These are phyloP conservation scores for Equus quagga DNA, from an alignment of 2,113 vertebrate genomes.

Conservation along the genomic window DNA sequence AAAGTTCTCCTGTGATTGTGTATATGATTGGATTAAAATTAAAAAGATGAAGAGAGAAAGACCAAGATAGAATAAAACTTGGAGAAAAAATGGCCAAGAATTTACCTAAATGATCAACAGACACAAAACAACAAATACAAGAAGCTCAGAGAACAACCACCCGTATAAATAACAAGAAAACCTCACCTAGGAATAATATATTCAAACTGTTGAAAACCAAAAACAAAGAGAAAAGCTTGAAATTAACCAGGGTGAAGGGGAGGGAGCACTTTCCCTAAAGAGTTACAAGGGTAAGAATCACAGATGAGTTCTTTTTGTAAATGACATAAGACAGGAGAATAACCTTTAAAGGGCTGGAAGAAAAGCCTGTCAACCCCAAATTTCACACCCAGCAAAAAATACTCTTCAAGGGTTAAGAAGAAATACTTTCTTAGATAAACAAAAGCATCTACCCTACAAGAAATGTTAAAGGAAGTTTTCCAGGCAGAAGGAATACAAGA, in stretches of 20 bases:
- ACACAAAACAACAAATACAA: background rate
- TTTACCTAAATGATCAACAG: background rate
- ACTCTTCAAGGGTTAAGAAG: too few species aligned
- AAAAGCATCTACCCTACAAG: too few species aligned
- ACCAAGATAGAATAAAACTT: background rate
- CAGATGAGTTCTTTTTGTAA: background rate
- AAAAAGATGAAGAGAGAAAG: background rate
- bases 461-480: too few species aligned
- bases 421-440: too few species aligned
- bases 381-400: too few species aligned
- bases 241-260: fast-evolving
- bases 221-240: background rate
- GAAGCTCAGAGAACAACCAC: background rate
- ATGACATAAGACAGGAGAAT: background rate
- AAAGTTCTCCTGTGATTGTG: background rate
- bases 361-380: too few species aligned
- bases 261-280: background rate
- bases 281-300: too few species aligned
- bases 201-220: too few species aligned
- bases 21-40: background rate
- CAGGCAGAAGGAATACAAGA: too few species aligned
- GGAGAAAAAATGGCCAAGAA: background rate
- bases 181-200: too few species aligned
- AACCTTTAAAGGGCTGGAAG: too few species aligned
- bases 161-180: too few species aligned